Evolutionary conservation across 2,888 invertebrate genomes (phyloP), one percentile per base, ranked within the genome.

Genomic region (Lasioglossum pauxillum): DNA sequence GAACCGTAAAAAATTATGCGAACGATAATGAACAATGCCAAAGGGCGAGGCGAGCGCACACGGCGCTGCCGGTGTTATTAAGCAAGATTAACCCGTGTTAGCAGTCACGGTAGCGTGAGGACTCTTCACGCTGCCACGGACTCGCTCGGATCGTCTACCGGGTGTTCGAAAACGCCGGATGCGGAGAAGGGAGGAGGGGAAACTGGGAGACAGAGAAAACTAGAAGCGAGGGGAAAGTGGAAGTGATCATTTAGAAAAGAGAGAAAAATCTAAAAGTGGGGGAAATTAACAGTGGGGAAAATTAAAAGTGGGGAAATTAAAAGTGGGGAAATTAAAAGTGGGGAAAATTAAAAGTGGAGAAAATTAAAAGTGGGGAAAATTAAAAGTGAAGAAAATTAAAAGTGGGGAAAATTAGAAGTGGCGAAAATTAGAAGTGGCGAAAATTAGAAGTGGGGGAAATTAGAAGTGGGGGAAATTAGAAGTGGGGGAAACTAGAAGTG

Each of bases 31-130:
- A 83, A 91, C 86, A 85, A 91, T 84, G 91, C 84, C 85, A 88
- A 90, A 90, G 90, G 88, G 88, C 86, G 86, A 88, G 90, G 86
- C n/a, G 53, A 53, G 53, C 84, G 75, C 81, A 85, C 85, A 85
- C 81, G 78, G 78, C 79, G 83, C 80, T 72, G 77, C 83, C 83
- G 75, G 85, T 90, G 90, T 90, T 90, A 90, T 90, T 90, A 90
- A 90, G 91, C 83, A 82, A 91, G 90, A 90, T 91, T 90, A 90
- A 90, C 84, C 86, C 90, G 86, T 89, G 91, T 90, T 90, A 88
- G 91, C 91, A 89, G 90, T 91, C 89, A 88, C 85, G 88, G 88
- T 88, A 86, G 88, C 91, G 90, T 86, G 85, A 90, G 85, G 86
- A 85, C 85, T 86, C 89, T 88, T 89, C 88, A 88, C 88, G 86